Base-by-base conservation (phyloP, 2,113 vertebrate genomes). In the Nanorana parkeri region DNA sequence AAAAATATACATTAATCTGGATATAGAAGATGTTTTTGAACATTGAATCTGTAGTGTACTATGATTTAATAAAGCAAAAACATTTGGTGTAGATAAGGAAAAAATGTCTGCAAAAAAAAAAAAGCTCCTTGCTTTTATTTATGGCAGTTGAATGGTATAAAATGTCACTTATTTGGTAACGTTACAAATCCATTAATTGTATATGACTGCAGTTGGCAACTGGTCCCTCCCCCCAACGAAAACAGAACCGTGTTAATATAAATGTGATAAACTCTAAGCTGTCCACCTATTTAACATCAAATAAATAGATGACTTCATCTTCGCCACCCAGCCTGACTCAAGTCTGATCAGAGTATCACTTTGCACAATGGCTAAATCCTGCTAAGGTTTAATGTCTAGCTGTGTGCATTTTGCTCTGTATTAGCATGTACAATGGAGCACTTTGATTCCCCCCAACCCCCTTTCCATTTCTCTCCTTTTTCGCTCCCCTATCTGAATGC, bases 401-500 rank as follows among this genome's bases (percentile, higher is more conserved):
- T 95, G 94, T 91, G 93, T 93, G 93, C 92, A 91, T 94, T 94
- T 94, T 94, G 94, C 94, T 94, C 89, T 87, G 91, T 93, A 94
- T 94, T 94, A 94, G 93, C 93, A 92, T 93, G 92, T 93, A 93
- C 92, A 94, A 92, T 93, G 90, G 93, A 93, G 90, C 90, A 91
- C 93, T 95, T 94, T 94, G 93, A 94, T 94, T 92, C 90, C 86
- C 86, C 90, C 90, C 92, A 90, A 51, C 28, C 55, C 58, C 60
- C 36, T 91, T 91, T 89, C 67, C 54, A 74, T 66, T 66, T 80
- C 68, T 26, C 78, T 72, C 29, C 67, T 88, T 90, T 91, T 93
- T 91, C 58, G 28, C 56, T 66, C 41, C 63, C 93, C 92, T 89
- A 91, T 94, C 92, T 92, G 91, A 92, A 94, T 86, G 88, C 93